These are phyloP conservation scores for Cacatua alba DNA, from an alignment of 2,113 vertebrate genomes.

Conservation along the genomic window DNA sequence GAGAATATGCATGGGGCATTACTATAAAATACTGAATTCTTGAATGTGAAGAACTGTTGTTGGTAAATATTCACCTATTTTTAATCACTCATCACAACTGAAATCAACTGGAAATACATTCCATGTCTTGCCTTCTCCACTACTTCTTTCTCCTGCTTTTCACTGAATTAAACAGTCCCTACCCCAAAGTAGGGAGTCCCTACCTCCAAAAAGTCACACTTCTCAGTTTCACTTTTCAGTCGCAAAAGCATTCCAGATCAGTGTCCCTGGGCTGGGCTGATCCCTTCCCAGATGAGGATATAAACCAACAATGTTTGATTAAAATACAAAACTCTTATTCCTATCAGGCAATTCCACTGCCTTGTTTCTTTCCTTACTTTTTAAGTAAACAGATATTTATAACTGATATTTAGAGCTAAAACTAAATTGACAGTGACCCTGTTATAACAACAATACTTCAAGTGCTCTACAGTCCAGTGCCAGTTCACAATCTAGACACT, in stretches of 20 bases:
- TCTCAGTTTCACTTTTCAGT: background rate
- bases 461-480: background rate
- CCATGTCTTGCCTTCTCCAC: background rate
- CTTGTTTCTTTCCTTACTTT: background rate
- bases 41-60: background rate
- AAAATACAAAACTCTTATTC: background rate
- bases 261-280: background rate
- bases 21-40: background rate
- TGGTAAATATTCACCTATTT: background rate
- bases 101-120: background rate
- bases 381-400: background rate
- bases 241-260: background rate
- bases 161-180: background rate
- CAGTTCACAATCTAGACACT: slow-evolving; percentile 1
- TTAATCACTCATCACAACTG: background rate
- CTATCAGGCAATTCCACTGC: background rate
- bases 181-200: background rate
- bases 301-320: background rate
- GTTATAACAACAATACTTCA: background rate
- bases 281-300: background rate
- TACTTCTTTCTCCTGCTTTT: background rate
- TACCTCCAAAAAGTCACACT: background rate
- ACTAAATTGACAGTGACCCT: background rate
- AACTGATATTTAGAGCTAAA: background rate
- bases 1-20: background rate